These are phyloP conservation scores for Pomatostomus ruficeps DNA, from an alignment of 2,113 vertebrate species.

Conservation along the genomic window DNA sequence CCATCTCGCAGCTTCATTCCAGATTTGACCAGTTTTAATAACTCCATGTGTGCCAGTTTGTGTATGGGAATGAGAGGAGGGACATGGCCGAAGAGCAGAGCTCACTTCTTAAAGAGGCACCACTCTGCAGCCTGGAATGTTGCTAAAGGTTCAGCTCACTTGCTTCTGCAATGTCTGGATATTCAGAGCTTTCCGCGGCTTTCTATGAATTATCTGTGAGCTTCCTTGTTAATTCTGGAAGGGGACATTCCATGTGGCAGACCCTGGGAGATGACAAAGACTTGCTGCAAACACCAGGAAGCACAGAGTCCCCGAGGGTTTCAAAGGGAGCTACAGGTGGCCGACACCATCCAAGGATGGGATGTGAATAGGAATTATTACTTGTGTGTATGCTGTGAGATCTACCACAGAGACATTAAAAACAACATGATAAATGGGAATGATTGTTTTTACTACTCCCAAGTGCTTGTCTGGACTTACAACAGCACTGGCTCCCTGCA, in stretches of 20 bases:
- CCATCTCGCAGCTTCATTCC: not conserved
- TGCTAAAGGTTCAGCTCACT: not conserved
- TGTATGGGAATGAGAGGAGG: not conserved
- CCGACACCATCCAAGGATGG: not conserved
- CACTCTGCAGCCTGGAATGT: not conserved
- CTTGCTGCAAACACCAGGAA: not conserved
- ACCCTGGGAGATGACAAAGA: not conserved
- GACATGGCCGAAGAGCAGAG: not conserved
- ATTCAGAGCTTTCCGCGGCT: not conserved
- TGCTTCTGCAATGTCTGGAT: not conserved
- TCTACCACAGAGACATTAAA: not conserved
- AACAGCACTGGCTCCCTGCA: not conserved
- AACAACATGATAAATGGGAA: not conserved
- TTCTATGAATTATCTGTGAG: not conserved
- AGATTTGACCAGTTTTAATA: not conserved
- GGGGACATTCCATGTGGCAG: not conserved
- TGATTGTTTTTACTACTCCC: not conserved
- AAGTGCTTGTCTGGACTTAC: not conserved
- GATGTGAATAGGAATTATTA: not conserved
- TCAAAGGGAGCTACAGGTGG: not conserved
- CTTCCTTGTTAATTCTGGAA: not conserved
- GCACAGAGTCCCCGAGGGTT: too few relatives aligned
- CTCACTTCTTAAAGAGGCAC: not conserved
- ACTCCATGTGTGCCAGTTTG: rapidly evolving
- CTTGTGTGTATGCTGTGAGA: too few relatives aligned